Evolutionary conservation across 2,797 vertebrate genomes (phyloP), one percentile per base, ranked within the genome.

Genomic region (Nothura maculosa): DNA sequence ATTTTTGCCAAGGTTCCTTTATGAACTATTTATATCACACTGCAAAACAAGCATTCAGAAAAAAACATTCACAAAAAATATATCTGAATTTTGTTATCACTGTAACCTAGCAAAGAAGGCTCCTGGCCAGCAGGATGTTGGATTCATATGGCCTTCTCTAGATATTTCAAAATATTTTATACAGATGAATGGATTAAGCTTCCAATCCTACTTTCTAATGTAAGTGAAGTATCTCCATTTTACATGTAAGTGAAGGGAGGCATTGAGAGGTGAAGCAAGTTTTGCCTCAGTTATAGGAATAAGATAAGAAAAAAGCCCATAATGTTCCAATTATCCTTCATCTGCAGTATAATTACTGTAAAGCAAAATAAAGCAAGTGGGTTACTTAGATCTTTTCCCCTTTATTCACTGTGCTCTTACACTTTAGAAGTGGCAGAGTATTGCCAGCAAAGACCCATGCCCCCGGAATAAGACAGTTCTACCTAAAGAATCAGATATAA

Each of bases 401-500:
- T 36, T 69, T 15, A 38, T 58, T 73, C 90, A 62, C 9, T 84
- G 73, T 38, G 42, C n/a, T 76, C 38, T 20, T 68, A 40, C 24
- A 36, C 52, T 86, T 94, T 75, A 67, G 76, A 61, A 73, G 36
- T 62, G 85, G 42, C 48, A 88, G 54, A 90, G 86, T 72, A 9
- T 25, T 67, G 70, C 62, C 52, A 61, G 19, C 2, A 1, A 80
- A 91, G 34, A 80, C 52, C 40, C 76, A 79, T 76, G 63, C 73
- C 75, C 32, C 54, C 92, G 87, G 63, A 42, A 93, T 50, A 83
- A 83, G 85, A 54, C 62, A 90, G 3, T 70, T 87, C 66, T 84
- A 92, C 77, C 52, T 87, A 30, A 81, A 64, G 80, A 85, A 80
- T 77, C 77, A 89, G 32, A 27, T 14, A 20, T 36, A 83, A 85